Evolutionary conservation across 2,888 invertebrate species (phyloP).

Genomic region (Chirona hameri): DNA sequence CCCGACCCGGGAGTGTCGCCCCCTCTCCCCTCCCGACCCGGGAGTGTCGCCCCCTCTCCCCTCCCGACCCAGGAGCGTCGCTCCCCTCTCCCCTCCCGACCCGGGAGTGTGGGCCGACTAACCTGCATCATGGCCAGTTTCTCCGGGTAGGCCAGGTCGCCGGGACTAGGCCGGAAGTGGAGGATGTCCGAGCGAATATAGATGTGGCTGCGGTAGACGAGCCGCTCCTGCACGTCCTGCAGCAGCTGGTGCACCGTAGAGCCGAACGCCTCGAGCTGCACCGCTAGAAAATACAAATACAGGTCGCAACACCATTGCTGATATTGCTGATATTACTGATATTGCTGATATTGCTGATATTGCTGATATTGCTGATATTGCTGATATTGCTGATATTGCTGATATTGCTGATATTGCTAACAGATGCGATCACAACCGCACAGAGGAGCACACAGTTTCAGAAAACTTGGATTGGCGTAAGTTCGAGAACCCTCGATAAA

Average conservation of each 20-base stretch:
- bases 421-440: slow-evolving; percentile 12
- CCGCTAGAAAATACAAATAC: no score
- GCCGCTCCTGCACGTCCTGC: slow-evolving; percentile 91
- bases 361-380: no score
- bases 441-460: background rate
- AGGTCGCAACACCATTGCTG: background rate
- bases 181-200: slow-evolving; percentile 89
- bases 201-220: slow-evolving; percentile 91
- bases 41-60: background rate
- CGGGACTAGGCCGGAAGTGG: slow-evolving; percentile 71
- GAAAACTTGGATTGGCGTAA: no score
- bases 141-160: slow-evolving; percentile 96
- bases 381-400: no score
- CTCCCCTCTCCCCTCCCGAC: no score
- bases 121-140: slow-evolving; percentile 97
- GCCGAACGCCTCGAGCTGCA: slow-evolving; percentile 71
- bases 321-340: no score
- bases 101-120: background rate
- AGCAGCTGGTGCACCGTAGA: slow-evolving; percentile 73
- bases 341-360: no score
- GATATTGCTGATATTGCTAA: no score
- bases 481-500: no score
- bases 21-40: background rate
- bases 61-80: background rate
- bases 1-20: background rate